Evolutionary conservation across 2,113 vertebrate species (phyloP), one percentile per base, ranked within the genome.

Genomic region (Ptychochromis oligacanthus): DNA sequence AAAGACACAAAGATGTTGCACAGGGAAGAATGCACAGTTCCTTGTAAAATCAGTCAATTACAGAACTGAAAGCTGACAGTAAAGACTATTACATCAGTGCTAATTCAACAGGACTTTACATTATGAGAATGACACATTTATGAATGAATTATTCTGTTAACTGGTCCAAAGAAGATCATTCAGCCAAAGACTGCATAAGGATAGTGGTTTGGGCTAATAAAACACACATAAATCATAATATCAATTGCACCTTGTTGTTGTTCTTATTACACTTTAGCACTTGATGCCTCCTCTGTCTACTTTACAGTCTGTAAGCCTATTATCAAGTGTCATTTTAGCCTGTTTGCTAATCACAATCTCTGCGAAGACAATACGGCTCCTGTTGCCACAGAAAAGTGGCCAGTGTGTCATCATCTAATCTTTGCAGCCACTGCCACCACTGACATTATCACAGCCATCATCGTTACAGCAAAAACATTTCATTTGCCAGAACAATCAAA

Each of bases 371-470:
- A 86, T 59, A 78, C 65, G 36, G 62, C 78, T 86, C 65, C 75
- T 70, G 22, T 82, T 82, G 58, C 78, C 43, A 84, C 54, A 76
- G 57, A 80, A 62, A 88, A 89, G 85, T 81, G 56, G 85, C 77
- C 79, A 77, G 74, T 87, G 83, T 91, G 85, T 86, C 81, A 87
- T 82, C 77, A 59, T 84, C 77, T 80, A 88, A 83, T 87, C 81
- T 82, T 85, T 65, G 67, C 36, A 83, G 55, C 72, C 75, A 38
- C 70, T 84, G 86, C 82, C 77, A 84, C 54, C 6, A 36, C 58
- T 77, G 22, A 82, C 79, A 87, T 92, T 83, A 92, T 89, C 83
- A 83, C 86, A 88, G 80, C 83, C 84, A 65, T 91, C 79, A 81
- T n/a, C n/a, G 18, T 80, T 40, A 80, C 15, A 4, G 22, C 75